Base-by-base conservation (phyloP, 2,113 vertebrate genomes). In the Myxocyprinus asiaticus region DNA sequence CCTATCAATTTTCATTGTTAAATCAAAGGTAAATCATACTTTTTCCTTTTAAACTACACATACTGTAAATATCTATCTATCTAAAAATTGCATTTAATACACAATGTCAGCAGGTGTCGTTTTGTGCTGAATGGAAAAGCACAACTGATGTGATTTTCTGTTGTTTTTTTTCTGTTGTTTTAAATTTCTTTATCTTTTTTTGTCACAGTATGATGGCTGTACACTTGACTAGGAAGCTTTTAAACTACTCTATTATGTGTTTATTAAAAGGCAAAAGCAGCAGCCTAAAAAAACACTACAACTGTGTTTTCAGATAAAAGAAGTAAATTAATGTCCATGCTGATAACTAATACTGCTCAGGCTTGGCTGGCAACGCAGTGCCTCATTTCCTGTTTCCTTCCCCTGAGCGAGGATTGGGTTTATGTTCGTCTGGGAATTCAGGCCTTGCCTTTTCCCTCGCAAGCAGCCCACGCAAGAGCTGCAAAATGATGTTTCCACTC, bases 401-500 rank as follows among this genome's bases (percentile, higher is more conserved):
- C 86, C 87, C 84, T 86, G 59, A 0, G 56, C 67, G 84, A 81
- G 79, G 80, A 78, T 83, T 77, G 82, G 83, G 67, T 85, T 81
- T 67, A 82, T 86, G 85, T 83, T 83, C 84, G 88, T 85, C 86
- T 86, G 86, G 78, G 84, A 85, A 77, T 90, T 77, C 81, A 73
- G 85, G 86, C 86, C 84, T 84, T 87, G 85, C 77, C 85, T 81
- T 87, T 79, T 80, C 88, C 88, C 87, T 86, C 86, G 88, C 89
- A 90, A 86, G 89, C 88, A 87, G 81, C 91, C 91, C 89, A 91
- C 89, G 87, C 89, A 76, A 33, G 81, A 80, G 81, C 76, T 83
- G 82, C 77, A 89, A 77, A 83, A 86, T 84, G 83, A 9, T 72
- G 72, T 88, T 87, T 93, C 89, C 84, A 68, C 73, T 66, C 66